These are phyloP conservation scores for Papilio machaon DNA, from an alignment of 1,140 invertebrate genomes.

Conservation along the genomic window DNA sequence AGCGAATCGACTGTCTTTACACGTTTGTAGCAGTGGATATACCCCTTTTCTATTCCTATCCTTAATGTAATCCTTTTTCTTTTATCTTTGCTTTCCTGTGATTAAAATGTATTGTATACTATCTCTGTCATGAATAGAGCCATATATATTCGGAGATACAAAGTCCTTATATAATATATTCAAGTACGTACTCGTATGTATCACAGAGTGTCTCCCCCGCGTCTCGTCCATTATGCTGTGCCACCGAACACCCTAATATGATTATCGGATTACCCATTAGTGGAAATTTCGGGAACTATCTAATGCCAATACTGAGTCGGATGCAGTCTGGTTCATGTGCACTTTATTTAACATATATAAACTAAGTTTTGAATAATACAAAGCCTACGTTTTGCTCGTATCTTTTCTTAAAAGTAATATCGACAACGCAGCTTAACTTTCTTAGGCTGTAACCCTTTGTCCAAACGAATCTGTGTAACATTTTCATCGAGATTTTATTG, in stretches of 20 bases:
- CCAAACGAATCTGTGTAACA: background rate
- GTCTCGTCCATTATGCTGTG: constrained; percentile 11
- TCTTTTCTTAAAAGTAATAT: too few species aligned
- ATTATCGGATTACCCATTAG: constrained; percentile 23
- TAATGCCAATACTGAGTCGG: background rate
- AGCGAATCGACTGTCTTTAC: too few species aligned
- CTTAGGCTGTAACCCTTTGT: too few species aligned
- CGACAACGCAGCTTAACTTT: too few species aligned
- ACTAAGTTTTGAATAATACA: background rate
- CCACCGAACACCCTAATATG: constrained; percentile 11
- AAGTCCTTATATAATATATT: background rate
- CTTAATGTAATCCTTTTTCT: too few species aligned
- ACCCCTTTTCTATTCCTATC: background rate
- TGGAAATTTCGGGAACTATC: background rate
- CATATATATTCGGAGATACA: too few species aligned
- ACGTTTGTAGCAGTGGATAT: too few species aligned
- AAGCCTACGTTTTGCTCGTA: too few species aligned
- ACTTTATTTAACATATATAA: background rate
- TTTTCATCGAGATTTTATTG: background rate
- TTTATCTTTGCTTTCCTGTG: too few species aligned
- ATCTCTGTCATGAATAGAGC: too few species aligned
- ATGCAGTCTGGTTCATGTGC: background rate
- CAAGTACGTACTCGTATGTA: background rate
- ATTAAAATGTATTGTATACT: too few species aligned
- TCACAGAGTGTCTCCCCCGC: background rate